Percentiles rank a stretch among this genome's conserved stretches.
Evolutionary conservation across 2,797 vertebrate species (phyloP).

Genomic region (Falco novaeseelandiae): DNA sequence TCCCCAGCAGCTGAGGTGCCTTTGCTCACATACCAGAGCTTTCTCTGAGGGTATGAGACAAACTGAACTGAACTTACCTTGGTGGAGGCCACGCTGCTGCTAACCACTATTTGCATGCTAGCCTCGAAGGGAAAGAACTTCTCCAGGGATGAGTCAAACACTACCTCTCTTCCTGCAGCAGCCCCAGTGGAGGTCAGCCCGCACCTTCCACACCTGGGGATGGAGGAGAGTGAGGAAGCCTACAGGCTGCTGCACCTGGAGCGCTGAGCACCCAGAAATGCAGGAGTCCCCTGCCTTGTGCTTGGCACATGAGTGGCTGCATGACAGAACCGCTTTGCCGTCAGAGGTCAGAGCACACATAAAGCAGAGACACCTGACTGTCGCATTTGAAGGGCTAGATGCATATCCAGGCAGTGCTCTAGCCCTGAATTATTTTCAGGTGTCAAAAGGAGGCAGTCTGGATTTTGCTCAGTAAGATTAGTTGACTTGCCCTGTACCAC

Average conservation of each 20-base stretch:
- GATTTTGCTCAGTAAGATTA: neutral
- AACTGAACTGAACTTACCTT: neutral
- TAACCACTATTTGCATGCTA: neutral
- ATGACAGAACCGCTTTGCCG: neutral
- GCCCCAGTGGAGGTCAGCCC: neutral
- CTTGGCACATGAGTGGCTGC: neutral
- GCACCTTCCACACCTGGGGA: neutral
- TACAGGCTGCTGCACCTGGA: neutral
- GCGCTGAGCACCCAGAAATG: neutral
- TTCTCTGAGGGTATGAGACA: neutral
- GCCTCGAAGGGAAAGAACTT: neutral
- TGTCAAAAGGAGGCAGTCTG: neutral
- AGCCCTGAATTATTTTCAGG: neutral
- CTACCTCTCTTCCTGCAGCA: neutral
- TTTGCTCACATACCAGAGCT: neutral
- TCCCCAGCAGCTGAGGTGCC: neutral
- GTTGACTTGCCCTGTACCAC: neutral
- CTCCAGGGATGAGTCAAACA: neutral
- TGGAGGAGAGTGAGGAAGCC: neutral
- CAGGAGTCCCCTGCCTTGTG: neutral
- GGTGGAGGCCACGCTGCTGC: neutral
- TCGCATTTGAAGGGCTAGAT: neutral
- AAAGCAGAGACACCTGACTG: neutral
- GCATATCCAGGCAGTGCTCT: neutral
- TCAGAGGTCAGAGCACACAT: neutral